Evolutionary conservation across 1,140 invertebrate genomes (phyloP).

Genomic region (Tetragonula clypearis): DNA sequence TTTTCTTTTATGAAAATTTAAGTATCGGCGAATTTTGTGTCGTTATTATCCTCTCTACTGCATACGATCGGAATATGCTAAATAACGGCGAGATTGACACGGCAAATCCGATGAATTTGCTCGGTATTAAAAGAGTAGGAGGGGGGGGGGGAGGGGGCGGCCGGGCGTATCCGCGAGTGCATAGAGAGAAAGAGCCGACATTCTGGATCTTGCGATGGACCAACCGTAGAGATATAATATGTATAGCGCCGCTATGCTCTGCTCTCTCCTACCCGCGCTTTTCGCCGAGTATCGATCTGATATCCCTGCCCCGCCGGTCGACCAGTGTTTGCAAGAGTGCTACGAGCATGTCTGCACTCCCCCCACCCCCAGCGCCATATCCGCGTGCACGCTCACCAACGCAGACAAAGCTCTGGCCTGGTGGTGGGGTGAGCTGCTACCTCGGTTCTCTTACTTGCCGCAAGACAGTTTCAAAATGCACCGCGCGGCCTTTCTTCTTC

Average conservation of each 20-base stretch:
- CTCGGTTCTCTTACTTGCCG: conserved; percentile 34
- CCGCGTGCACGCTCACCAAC: neutral
- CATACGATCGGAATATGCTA: neutral
- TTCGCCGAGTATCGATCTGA: conserved; percentile 76
- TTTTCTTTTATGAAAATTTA: too few relatives aligned
- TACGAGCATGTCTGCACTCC: conserved; percentile 69
- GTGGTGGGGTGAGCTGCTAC: neutral
- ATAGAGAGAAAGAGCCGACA: conserved; percentile 33
- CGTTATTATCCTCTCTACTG: neutral
- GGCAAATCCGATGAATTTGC: conserved; percentile 19
- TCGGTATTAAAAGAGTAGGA: neutral
- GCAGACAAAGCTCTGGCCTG: too few relatives aligned
- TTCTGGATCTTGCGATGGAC: conserved; percentile 74
- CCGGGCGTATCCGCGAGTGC: conserved; percentile 4
- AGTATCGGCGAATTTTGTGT: too few relatives aligned
- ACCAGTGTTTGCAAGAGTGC: conserved; percentile 54
- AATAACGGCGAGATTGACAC: neutral
- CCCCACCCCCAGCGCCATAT: conserved; percentile 50
- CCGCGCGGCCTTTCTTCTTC: conserved; percentile 10
- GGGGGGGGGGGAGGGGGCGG: too few relatives aligned
- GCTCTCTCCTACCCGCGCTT: conserved; percentile 57
- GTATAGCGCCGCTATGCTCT: conserved; percentile 41
- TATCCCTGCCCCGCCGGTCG: conserved; percentile 47
- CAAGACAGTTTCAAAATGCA: conserved; percentile 54
- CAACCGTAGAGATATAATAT: conserved; percentile 67